These are phyloP conservation scores for Perca schrenkii DNA, from an alignment of 2,113 vertebrate species.

Conservation along the genomic window DNA sequence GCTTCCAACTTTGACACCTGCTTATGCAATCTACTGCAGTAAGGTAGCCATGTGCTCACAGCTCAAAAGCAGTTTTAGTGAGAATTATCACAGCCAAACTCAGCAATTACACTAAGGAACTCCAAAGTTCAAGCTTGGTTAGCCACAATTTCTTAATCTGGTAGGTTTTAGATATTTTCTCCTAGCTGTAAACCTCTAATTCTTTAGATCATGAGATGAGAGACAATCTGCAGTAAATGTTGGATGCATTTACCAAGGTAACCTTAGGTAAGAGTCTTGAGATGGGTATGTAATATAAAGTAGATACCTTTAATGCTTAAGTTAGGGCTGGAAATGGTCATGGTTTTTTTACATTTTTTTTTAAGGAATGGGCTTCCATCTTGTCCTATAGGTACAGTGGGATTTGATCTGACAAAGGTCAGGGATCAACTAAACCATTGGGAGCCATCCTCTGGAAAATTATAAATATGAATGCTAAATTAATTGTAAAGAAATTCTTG, in stretches of 20 bases:
- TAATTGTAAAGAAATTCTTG: no score
- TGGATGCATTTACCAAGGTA: not conserved
- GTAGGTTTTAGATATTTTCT: not conserved
- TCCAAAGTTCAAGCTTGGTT: constrained; percentile 4
- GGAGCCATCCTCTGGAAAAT: no score
- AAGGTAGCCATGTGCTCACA: constrained; percentile 60
- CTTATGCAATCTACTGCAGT: constrained; percentile 68
- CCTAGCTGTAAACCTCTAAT: not conserved
- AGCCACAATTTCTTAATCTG: not conserved
- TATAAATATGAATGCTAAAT: no score
- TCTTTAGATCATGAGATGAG: not conserved
- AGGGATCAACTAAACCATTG: no score
- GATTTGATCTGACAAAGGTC: no score
- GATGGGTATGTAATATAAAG: not conserved
- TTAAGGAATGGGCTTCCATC: not conserved
- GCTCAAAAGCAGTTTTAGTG: constrained; percentile 22
- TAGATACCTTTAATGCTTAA: not conserved
- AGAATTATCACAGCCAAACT: constrained; percentile 13
- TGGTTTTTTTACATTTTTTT: not conserved
- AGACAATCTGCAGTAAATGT: not conserved
- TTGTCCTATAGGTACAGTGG: not conserved
- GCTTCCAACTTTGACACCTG: constrained; percentile 80
- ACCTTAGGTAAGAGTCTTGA: not conserved
- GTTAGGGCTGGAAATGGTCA: not conserved
- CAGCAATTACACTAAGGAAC: constrained; percentile 36